These are phyloP conservation scores for Tachycineta bicolor DNA, from an alignment of 2,113 vertebrate species.

Conservation along the genomic window DNA sequence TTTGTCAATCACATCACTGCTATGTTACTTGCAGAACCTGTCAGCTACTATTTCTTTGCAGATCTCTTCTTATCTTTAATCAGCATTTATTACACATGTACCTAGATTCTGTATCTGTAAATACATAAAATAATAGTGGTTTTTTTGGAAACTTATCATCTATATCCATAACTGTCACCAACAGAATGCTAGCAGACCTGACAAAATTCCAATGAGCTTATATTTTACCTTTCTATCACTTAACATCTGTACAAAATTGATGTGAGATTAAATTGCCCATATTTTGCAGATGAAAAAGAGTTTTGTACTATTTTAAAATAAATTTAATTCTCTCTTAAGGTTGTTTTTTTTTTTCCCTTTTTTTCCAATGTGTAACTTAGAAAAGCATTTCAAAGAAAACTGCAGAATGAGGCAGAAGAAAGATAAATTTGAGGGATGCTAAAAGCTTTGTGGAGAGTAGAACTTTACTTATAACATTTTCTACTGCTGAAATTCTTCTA, in stretches of 20 bases:
- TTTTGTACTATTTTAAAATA: not conserved
- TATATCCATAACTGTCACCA: not conserved
- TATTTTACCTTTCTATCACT: not conserved
- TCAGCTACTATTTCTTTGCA: not conserved
- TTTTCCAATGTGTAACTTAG: not conserved
- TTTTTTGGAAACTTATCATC: not conserved
- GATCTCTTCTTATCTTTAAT: not conserved
- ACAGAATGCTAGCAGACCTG: not conserved
- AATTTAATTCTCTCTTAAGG: not conserved
- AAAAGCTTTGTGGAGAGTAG: not conserved
- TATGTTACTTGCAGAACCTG: not conserved
- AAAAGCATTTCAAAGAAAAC: not conserved
- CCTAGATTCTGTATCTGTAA: not conserved
- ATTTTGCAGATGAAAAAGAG: not conserved
- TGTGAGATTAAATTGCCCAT: not conserved
- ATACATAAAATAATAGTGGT: not conserved
- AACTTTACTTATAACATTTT: not conserved
- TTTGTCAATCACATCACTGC: not conserved
- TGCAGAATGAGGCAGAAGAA: not conserved
- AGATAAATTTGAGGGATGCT: not conserved
- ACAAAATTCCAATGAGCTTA: not conserved
- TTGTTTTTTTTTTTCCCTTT: accelerated
- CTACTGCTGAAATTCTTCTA: not conserved
- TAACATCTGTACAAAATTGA: not conserved
- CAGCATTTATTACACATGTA: not conserved